Conservation (phyloP, 2,113 vertebrate species). For the Xenopus borealis region DNA sequence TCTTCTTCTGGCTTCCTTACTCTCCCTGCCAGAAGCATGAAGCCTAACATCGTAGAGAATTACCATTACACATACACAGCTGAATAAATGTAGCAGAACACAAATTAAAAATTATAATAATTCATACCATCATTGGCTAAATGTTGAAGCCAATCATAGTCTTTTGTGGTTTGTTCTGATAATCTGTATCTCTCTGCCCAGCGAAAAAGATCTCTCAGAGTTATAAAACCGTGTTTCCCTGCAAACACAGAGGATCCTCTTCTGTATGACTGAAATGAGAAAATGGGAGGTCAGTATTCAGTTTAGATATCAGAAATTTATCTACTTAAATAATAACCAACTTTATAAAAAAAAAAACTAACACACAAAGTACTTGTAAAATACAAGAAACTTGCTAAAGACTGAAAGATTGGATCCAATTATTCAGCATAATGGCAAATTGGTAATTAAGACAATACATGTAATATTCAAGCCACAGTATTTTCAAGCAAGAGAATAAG, state of each 20-base stretch:
- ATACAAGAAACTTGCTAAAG: too few species aligned
- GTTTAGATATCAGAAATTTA: too few species aligned
- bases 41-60: slow-evolving; percentile 66
- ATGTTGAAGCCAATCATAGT: slow-evolving; percentile 92
- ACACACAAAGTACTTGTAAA: too few species aligned
- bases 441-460: too few species aligned
- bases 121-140: slow-evolving; percentile 89
- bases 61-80: background rate
- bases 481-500: too few species aligned
- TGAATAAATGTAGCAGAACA: background rate
- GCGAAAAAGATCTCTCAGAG: slow-evolving; percentile 90
- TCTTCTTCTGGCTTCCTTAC: slow-evolving; percentile 91
- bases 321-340: too few species aligned
- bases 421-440: too few species aligned
- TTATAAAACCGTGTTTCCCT: slow-evolving; percentile 95
- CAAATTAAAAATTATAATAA: background rate
- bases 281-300: too few species aligned
- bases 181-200: slow-evolving; percentile 93
- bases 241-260: slow-evolving; percentile 92
- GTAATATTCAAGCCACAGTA: too few species aligned
- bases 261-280: slow-evolving; percentile 74
- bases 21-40: slow-evolving; percentile 91
- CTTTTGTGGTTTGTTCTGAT: slow-evolving; percentile 73
- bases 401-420: too few species aligned
- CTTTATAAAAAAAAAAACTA: too few species aligned